Conservation (phyloP, 2,888 invertebrate genomes). For the Thecophora atra region DNA sequence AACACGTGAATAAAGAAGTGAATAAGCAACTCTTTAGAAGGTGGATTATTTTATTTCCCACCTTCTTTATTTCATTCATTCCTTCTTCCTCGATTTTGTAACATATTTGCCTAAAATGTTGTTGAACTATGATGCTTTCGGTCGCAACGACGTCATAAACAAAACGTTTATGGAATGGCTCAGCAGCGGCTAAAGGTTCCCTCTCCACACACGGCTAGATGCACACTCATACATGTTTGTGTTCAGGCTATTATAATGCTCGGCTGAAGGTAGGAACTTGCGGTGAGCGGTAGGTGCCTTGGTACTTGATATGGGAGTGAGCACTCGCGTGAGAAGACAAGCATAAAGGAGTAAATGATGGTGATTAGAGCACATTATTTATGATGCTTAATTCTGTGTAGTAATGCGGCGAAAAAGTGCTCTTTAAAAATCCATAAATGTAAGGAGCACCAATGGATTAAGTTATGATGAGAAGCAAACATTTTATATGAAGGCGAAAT, state of each 20-base stretch:
- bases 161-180: constrained; percentile 24
- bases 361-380: constrained; percentile 49
- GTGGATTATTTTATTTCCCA: constrained; percentile 2
- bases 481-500: neutral
- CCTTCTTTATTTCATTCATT: neutral
- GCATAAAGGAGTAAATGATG: constrained; percentile 47
- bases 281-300: neutral
- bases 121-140: constrained; percentile 20
- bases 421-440: constrained; percentile 29
- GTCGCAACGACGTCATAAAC: constrained; percentile 14
- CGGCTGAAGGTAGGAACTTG: neutral
- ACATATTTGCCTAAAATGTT: constrained; percentile 29
- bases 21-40: neutral
- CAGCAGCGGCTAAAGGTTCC: neutral
- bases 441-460: neutral
- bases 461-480: constrained; percentile 1
- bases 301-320: constrained; percentile 7
- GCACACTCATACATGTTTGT: neutral
- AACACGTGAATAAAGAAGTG: neutral
- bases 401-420: constrained; percentile 12
- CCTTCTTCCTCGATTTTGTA: constrained; percentile 9
- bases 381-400: constrained; percentile 34
- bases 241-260: neutral
- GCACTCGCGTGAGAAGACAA: constrained; percentile 18
- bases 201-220: neutral